phyloP scores from a whole-genome alignment of 2,797 vertebrate genomes.

The Falco columbarius region DNA sequence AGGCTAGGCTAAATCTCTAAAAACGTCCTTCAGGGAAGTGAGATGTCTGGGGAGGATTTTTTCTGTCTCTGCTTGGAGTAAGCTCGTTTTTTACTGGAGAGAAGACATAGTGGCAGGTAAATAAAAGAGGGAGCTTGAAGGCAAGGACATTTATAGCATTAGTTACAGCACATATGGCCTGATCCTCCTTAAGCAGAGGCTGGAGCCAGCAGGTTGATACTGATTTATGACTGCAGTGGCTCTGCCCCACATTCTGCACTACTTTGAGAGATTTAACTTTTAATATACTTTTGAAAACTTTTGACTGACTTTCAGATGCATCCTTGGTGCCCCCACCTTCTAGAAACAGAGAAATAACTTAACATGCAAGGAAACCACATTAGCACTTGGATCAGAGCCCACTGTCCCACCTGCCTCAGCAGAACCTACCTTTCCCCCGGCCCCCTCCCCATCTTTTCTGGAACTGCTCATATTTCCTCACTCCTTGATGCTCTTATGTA shows the following conservation, averaged over 20 bases:
- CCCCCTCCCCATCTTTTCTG: not conserved
- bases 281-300: not conserved
- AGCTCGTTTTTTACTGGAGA: not conserved
- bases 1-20: not conserved
- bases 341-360: not conserved
- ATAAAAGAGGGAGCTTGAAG: constrained; percentile 13
- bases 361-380: not conserved
- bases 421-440: not conserved
- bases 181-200: not conserved
- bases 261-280: not conserved
- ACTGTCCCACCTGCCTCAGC: not conserved
- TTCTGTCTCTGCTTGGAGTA: not conserved
- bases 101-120: not conserved
- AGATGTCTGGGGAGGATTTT: not conserved
- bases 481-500: not conserved
- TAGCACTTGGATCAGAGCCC: not conserved
- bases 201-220: not conserved
- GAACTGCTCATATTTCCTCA: not conserved
- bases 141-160: not conserved
- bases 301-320: not conserved
- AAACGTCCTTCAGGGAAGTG: not conserved
- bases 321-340: not conserved
- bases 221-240: constrained; percentile 41
- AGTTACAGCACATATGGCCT: not conserved
- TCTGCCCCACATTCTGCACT: constrained; percentile 48